Conservation (phyloP, 64 coral and sea anemone genomes). For the Hydrozoanthus tunicans region DNA sequence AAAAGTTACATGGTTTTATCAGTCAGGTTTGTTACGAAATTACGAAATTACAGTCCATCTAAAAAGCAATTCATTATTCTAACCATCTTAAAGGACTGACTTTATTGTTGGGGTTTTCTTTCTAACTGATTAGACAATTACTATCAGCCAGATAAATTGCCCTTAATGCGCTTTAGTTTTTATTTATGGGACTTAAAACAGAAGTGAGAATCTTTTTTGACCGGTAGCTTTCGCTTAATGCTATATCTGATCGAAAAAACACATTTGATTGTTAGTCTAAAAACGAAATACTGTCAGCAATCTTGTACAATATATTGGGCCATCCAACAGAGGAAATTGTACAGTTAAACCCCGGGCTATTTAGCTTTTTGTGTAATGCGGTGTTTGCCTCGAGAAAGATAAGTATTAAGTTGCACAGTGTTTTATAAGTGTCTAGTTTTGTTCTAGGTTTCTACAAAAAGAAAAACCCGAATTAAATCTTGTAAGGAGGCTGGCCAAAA, state of each 20-base stretch:
- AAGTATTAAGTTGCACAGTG: not conserved
- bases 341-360: not conserved
- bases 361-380: not conserved
- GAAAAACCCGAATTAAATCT: not conserved
- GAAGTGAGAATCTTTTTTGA: too few species aligned
- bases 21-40: not conserved
- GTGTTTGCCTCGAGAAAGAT: conserved; percentile 3
- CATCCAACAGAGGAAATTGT: not conserved
- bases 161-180: not conserved
- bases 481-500: too few species aligned
- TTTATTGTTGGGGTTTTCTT: not conserved
- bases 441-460: not conserved
- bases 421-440: not conserved
- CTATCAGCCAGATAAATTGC: not conserved
- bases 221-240: not conserved
- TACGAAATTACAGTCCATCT: not conserved
- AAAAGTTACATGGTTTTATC: not conserved
- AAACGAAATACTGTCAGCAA: not conserved
- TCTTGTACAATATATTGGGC: not conserved
- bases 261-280: not conserved
- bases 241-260: not conserved
- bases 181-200: not conserved
- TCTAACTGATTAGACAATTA: not conserved
- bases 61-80: not conserved
- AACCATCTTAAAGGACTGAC: not conserved